Percentiles rank a stretch among this genome's conserved stretches.
These are phyloP conservation scores for Cheilosia grossa DNA, from an alignment of 2,888 invertebrate genomes.

Conservation along the genomic window DNA sequence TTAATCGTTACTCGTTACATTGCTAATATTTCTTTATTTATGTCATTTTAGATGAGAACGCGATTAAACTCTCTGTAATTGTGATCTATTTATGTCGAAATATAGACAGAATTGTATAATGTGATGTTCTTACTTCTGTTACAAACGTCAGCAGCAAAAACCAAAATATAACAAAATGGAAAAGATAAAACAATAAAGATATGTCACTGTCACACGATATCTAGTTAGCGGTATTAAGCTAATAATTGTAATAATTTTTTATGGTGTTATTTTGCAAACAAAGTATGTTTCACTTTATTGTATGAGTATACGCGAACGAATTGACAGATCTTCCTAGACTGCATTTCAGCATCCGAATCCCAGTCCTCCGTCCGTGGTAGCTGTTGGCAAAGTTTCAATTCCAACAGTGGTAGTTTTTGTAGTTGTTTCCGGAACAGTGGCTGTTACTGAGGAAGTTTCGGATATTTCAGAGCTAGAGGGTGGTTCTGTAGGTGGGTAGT, in stretches of 20 bases:
- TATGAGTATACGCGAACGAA: neutral
- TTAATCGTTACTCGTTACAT: too few relatives aligned
- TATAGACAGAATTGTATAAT: too few relatives aligned
- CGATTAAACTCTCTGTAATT: too few relatives aligned
- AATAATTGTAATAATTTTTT: neutral
- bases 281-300: slow-evolving; percentile 1
- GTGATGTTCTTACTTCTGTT: too few relatives aligned
- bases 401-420: too few relatives aligned
- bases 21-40: too few relatives aligned
- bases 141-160: too few relatives aligned
- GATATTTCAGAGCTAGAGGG: neutral
- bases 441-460: neutral
- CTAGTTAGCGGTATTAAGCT: neutral
- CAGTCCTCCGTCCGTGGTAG: neutral
- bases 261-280: neutral
- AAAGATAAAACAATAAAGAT: slow-evolving; percentile 4
- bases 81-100: too few relatives aligned
- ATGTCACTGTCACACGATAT: neutral
- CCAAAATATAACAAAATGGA: neutral
- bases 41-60: too few relatives aligned
- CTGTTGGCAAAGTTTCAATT: neutral
- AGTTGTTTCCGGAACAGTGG: neutral
- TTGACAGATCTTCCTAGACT: neutral
- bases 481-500: slow-evolving; percentile 5
- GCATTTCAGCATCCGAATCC: neutral